These are phyloP conservation scores for Coelopa pilipes DNA, from an alignment of 2,888 invertebrate species.

Conservation along the genomic window DNA sequence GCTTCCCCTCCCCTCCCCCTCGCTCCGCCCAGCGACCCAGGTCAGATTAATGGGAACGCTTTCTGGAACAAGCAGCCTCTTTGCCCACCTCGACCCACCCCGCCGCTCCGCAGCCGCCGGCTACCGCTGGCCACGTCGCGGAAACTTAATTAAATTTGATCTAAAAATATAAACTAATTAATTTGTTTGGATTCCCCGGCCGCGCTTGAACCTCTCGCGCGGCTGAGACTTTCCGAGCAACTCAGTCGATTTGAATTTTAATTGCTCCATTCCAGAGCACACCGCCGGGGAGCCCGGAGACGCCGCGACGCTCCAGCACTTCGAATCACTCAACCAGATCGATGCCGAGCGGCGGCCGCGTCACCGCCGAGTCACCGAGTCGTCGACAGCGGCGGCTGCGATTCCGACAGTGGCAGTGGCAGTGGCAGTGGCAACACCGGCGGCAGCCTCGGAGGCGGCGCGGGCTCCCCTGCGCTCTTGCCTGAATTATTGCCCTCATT, in stretches of 20 bases:
- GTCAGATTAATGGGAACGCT: too few species aligned
- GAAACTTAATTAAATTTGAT: constrained; percentile 23
- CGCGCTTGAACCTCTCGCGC: background rate
- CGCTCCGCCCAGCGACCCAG: too few species aligned
- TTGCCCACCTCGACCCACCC: too few species aligned
- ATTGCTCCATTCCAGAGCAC: background rate
- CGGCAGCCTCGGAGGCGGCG: constrained; percentile 5
- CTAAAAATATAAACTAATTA: constrained; percentile 32
- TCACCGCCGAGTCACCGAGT: constrained; percentile 7
- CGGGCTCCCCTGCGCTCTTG: constrained; percentile 8
- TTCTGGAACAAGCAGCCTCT: too few species aligned
- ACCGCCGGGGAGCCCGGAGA: background rate
- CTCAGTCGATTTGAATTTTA: constrained; percentile 20
- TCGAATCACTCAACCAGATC: constrained; percentile 30
- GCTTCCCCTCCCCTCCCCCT: too few species aligned
- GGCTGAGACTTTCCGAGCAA: background rate
- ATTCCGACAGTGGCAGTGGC: background rate
- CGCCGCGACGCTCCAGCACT: constrained; percentile 6
- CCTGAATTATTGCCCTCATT: constrained; percentile 44
- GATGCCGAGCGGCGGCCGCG: constrained; percentile 13
- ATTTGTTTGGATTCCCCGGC: constrained; percentile 15
- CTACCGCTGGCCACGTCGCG: too few species aligned
- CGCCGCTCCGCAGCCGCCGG: too few species aligned
- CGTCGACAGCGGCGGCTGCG: background rate
- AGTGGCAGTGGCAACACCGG: background rate